phyloP scores from a whole-genome alignment of 2,888 invertebrate genomes.

The Ormyrus nitidulus region DNA sequence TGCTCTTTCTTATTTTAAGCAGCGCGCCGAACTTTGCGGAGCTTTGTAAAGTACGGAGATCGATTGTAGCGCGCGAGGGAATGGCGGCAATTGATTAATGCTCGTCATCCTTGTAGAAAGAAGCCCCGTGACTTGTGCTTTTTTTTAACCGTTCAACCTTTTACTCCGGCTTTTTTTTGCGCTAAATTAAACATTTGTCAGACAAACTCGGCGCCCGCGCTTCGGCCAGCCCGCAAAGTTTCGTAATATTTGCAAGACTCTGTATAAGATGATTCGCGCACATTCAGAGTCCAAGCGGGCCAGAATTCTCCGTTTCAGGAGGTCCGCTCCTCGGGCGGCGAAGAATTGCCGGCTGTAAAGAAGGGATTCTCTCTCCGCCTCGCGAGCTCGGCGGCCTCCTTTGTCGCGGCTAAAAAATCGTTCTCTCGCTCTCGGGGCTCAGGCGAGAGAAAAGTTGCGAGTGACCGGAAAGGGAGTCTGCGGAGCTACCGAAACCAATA shows the following conservation, averaged over 20 bases:
- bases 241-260: too few species aligned
- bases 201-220: too few species aligned
- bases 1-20: neutral
- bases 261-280: too few species aligned
- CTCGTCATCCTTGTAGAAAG: too few species aligned
- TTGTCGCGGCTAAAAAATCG: slow-evolving; percentile 22
- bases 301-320: neutral
- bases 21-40: neutral
- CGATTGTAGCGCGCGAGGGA: too few species aligned
- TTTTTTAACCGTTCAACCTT: too few species aligned
- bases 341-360: slow-evolving; percentile 1
- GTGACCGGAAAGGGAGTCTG: slow-evolving; percentile 52
- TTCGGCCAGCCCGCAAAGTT: too few species aligned
- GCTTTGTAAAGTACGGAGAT: neutral
- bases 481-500: slow-evolving; percentile 30
- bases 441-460: slow-evolving; percentile 22
- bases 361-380: slow-evolving; percentile 3
- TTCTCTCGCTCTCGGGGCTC: neutral
- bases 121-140: too few species aligned
- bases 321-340: neutral
- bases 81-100: too few species aligned
- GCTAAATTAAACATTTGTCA: too few species aligned
- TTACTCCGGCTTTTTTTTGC: too few species aligned
- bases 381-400: slow-evolving; percentile 12
- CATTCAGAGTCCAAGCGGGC: neutral